phyloP scores from a whole-genome alignment of 2,888 invertebrate genomes.

The Dasypolia templi region DNA sequence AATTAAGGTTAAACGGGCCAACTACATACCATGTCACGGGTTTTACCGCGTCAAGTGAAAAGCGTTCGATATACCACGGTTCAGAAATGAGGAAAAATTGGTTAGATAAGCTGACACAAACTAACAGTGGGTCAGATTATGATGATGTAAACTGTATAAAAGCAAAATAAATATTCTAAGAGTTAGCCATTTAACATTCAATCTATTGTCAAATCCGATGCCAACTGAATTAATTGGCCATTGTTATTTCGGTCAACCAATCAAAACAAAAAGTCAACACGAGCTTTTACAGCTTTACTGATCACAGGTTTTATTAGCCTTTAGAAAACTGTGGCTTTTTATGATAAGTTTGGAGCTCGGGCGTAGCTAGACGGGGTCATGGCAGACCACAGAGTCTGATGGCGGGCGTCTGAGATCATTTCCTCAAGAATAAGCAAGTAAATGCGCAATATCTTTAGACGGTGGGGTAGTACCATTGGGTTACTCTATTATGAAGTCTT shows the following conservation, averaged over 20 bases:
- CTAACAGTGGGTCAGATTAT: neutral
- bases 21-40: neutral
- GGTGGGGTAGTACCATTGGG: neutral
- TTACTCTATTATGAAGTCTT: neutral
- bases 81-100: constrained; percentile 5
- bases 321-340: neutral
- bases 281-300: constrained; percentile 25
- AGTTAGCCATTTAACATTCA: neutral
- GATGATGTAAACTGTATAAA: constrained; percentile 3
- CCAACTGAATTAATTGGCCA: constrained; percentile 3
- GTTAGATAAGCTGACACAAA: neutral
- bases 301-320: neutral
- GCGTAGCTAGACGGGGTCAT: neutral
- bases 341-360: neutral
- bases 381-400: neutral
- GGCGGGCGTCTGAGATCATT: neutral
- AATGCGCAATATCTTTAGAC: neutral
- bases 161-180: constrained; percentile 4
- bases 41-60: neutral
- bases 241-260: constrained; percentile 13
- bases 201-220: constrained; percentile 15
- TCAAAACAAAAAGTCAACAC: neutral
- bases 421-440: neutral
- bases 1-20: neutral
- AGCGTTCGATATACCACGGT: neutral